Base-by-base conservation (phyloP, 1,140 invertebrate genomes). In the Temnothorax nylanderi region DNA sequence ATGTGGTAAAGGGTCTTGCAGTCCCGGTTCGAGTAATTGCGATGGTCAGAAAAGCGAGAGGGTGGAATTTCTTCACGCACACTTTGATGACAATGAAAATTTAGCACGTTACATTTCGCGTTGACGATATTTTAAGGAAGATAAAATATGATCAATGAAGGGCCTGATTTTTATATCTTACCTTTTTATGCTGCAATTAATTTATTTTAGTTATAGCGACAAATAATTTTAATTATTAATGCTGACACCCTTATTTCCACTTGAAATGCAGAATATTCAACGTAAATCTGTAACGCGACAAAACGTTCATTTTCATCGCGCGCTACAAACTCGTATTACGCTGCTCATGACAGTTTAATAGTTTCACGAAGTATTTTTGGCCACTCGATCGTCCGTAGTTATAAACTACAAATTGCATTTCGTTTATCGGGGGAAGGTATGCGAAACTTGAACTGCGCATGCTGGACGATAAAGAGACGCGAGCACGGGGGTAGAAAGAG, bases 331-430 rank as follows among this genome's bases (percentile, higher is more conserved):
- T 56, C 49, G 10, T 44, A 54, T 81, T 41, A 69, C 21, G 37
- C 54, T 44, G 41, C 41, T 75, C 10, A 34, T 47, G 56, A 37
- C 41, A 84, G 54, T 84, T 84, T 74, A 84, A 74, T 84, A 60
- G 54, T 74, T 62, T 84, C 32, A 8, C 41, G 18, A 16, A 41
- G 41, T 56, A 74, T 62, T 75, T 60, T 84, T 56, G 54, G 26
- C 13, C 51, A n/a, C 47, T 56, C 21, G 26, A 60, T 62, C 13
- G 41, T 11, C 10, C 8, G 44, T 75, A 75, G 69, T 82, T 82
- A 74, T 84, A 86, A 62, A 80, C 82, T 58, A 89, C 56, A 77
- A 78, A 87, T 90, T 80, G 37, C 54, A 54, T 82, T 77, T 56
- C 62, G 64, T 89, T 90, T 89, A 89, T 87, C 85, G 54, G 78